Base-by-base conservation (phyloP, 2,888 invertebrate genomes). In the Allophyes oxyacanthae region DNA sequence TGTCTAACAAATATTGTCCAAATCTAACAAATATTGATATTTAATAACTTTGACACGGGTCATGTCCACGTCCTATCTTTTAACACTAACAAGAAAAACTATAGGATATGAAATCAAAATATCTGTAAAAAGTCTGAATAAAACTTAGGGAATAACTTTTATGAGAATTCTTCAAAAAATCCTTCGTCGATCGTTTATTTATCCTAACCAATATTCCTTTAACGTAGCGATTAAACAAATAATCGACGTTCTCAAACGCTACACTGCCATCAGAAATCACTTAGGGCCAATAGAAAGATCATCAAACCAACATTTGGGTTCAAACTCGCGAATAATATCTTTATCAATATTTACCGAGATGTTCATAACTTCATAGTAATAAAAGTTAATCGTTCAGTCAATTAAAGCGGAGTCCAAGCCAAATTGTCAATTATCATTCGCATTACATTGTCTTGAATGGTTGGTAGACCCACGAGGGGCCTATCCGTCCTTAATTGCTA, bases 221-320 rank as follows among this genome's bases (percentile, higher is more conserved):
- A 6, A 44, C 20, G 33, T 41, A 25, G 10, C 53, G 55, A 68
- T 64, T 59, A 64, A 58, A 64, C 61, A 70, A 70, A 75, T 72
- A 68, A 75, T 78, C 71, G 70, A 70, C 56, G 58, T 68, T 66
- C 62, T 59, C 61, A 63, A 77, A 64, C 67, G 73, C 72, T 46
- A 64, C 59, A 74, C 71, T 49, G 79, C 81, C 87, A 90, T 92
- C 88, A 90, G 86, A 89, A 87, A 87, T 83, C 89, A 87, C 84
- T 91, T 90, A 91, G 75, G 76, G 78, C 79, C 80, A 82, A 83
- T 79, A 80, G 81, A 75, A 79, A 75, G 76, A 85, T 81, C 82
- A 82, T 83, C 83, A 83, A 64, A 71, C 75, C 70, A 75, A 77
- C 79, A 79, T 81, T 84, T 81, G 64, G 70, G 73, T 76, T 55